Evolutionary conservation across 2,113 vertebrate species (phyloP).

Genomic region (Xiphophorus hellerii): DNA sequence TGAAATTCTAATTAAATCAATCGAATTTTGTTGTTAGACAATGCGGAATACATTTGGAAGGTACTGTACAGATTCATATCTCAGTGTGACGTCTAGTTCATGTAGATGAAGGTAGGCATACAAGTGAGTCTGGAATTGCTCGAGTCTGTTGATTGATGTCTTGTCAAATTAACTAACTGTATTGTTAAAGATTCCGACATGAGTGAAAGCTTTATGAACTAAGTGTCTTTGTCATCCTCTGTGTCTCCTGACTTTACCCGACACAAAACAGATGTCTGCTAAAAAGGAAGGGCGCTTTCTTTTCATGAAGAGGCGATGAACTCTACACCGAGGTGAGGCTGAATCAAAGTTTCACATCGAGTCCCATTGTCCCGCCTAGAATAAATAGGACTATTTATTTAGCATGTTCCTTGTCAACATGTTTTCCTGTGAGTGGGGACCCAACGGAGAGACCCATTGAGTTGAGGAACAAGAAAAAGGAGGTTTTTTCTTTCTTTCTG

Average conservation of each 20-base stretch:
- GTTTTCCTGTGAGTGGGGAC: slow-evolving; percentile 79
- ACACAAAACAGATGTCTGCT: slow-evolving; percentile 82
- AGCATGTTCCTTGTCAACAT: slow-evolving; percentile 83
- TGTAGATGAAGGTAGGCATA: not conserved
- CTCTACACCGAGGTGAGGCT: slow-evolving; percentile 68
- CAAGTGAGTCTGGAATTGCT: slow-evolving; percentile 6
- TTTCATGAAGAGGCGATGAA: slow-evolving; percentile 59
- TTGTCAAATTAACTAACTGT: slow-evolving; percentile 60
- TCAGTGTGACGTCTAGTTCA: too few relatives aligned
- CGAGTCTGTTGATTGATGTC: slow-evolving; percentile 59
- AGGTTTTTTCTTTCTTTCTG: slow-evolving; percentile 72
- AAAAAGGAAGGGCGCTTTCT: slow-evolving; percentile 74
- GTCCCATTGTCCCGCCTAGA: slow-evolving; percentile 69
- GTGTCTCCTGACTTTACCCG: slow-evolving; percentile 80
- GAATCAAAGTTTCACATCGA: slow-evolving; percentile 83
- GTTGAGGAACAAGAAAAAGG: slow-evolving; percentile 76
- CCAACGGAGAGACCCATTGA: slow-evolving; percentile 80
- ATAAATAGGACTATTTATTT: slow-evolving; percentile 84
- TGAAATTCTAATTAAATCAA: not conserved
- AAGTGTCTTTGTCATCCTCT: slow-evolving; percentile 62
- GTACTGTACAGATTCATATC: not conserved
- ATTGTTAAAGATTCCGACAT: slow-evolving; percentile 41
- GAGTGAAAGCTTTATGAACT: slow-evolving; percentile 52
- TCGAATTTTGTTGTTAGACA: not conserved
- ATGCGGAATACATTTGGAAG: not conserved